Conservation (phyloP, 2,797 vertebrate genomes). For the Microhierax caerulescens region DNA sequence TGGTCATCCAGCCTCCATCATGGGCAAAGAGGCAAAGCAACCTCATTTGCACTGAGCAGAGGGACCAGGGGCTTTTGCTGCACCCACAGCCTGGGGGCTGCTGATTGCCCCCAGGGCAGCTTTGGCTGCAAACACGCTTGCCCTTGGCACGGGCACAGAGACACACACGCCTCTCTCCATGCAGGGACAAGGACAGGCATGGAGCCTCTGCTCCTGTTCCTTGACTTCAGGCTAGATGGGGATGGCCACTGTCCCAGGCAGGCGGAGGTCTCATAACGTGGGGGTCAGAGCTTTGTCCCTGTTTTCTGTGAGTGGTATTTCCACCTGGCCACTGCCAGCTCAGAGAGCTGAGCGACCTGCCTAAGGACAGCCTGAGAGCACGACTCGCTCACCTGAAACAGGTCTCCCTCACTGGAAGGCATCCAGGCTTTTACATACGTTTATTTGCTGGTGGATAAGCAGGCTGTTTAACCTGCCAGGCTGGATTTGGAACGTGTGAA, state of each 20-base stretch:
- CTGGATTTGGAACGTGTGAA: neutral
- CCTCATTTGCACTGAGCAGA: neutral
- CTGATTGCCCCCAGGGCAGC: neutral
- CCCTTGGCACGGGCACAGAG: rapidly evolving
- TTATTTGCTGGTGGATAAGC: neutral
- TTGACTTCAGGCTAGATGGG: neutral
- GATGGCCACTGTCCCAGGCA: neutral
- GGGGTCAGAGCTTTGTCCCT: neutral
- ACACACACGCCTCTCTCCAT: neutral
- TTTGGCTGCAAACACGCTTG: rapidly evolving
- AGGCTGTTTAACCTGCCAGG: neutral
- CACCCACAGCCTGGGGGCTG: neutral
- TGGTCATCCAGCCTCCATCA: neutral
- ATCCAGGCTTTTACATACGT: neutral
- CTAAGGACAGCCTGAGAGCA: neutral
- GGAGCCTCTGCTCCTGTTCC: neutral
- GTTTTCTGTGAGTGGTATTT: neutral
- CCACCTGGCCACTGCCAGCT: neutral
- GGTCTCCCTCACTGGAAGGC: neutral
- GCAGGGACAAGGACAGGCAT: neutral
- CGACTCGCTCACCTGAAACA: neutral
- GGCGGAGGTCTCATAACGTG: rapidly evolving
- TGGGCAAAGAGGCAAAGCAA: neutral
- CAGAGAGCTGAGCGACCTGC: neutral
- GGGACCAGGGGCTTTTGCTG: neutral